Base-by-base conservation (phyloP, 2,113 vertebrate genomes). In the Cromileptes altivelis region DNA sequence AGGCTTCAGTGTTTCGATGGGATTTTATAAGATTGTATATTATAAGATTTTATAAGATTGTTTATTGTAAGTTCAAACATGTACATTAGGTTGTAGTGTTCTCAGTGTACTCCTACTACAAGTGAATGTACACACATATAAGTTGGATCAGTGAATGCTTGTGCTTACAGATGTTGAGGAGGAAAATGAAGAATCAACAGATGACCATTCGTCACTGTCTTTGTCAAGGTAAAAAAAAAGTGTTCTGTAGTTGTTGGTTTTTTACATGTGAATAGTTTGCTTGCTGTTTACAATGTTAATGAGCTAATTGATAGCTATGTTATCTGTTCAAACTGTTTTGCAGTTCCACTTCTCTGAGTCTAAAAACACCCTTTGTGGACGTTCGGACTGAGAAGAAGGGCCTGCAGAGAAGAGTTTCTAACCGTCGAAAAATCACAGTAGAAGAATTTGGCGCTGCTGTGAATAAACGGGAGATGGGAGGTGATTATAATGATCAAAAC, bases 371-470 rank as follows among this genome's bases (percentile, higher is more conserved):
- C 0, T 89, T 86, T 67, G 86, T 69, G 71, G 88, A 92, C 3
- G 62, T 74, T 62, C 70, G 6, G 15, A 85, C 81, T 21, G 90
- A 93, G 70, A 93, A 67, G 57, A 81, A 19, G 17, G 91, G 85
- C n/a, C 75, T 95, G 37, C 84, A 86, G 79, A 91, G 94, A 60
- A 92, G 61, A 71, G 80, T 83, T 53, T 33, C 70, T 6, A 82
- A 90, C 33, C 90, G 88, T 2, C 87, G 76, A 4, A 91, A 80
- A 75, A 74, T 93, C 57, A 85, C 91, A 57, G 90, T 79, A 10
- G 90, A 94, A 52, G 93, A 92, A 19, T 96, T 96, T 89, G 91
- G 84, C 0, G 88, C 91, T 21, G 95, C 92, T 47, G 85, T 95
- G 3, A 78, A 91, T 55, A 92, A 81, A 82, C 82, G 80, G 52